phyloP scores from a whole-genome alignment of 2,888 invertebrate genomes.

The Drosophila yooni region DNA sequence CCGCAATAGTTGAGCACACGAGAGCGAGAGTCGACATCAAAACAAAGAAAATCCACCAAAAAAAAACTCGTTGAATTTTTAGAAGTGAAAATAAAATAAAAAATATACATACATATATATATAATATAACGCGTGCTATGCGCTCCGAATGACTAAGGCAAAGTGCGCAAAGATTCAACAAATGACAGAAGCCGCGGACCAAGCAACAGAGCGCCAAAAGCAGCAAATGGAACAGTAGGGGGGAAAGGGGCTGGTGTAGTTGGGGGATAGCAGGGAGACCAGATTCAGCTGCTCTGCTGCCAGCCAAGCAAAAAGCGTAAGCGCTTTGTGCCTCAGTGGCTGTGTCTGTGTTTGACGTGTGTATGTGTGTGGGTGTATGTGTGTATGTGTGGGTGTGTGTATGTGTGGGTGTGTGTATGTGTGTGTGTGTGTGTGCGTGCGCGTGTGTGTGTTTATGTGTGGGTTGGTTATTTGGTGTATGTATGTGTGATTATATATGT shows the following conservation, averaged over 20 bases:
- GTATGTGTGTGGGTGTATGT: constrained; percentile 21
- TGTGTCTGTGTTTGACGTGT: constrained; percentile 64
- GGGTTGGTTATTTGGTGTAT: constrained; percentile 30
- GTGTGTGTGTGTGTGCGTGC: constrained; percentile 4
- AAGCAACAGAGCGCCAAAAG: constrained; percentile 56
- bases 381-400: constrained; percentile 5
- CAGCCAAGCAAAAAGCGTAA: constrained; percentile 70
- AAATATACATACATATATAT: neutral
- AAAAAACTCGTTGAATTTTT: constrained; percentile 63
- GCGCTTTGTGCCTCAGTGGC: constrained; percentile 69
- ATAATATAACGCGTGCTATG: constrained; percentile 50
- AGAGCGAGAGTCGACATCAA: constrained; percentile 69
- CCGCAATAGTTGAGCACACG: constrained; percentile 33
- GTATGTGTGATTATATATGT: constrained; percentile 15
- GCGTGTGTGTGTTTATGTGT: too few relatives aligned
- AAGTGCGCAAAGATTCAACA: constrained; percentile 74
- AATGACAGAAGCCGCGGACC: constrained; percentile 73
- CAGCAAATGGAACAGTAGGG: neutral
- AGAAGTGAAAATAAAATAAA: constrained; percentile 15
- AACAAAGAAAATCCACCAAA: constrained; percentile 68
- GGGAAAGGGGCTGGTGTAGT: neutral
- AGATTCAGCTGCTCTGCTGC: constrained; percentile 41
- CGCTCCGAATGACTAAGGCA: constrained; percentile 67
- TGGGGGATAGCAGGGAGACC: constrained; percentile 11
- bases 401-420: neutral